Evolutionary conservation across 2,797 vertebrate genomes (phyloP).

Genomic region (Chloroceryle inda): DNA sequence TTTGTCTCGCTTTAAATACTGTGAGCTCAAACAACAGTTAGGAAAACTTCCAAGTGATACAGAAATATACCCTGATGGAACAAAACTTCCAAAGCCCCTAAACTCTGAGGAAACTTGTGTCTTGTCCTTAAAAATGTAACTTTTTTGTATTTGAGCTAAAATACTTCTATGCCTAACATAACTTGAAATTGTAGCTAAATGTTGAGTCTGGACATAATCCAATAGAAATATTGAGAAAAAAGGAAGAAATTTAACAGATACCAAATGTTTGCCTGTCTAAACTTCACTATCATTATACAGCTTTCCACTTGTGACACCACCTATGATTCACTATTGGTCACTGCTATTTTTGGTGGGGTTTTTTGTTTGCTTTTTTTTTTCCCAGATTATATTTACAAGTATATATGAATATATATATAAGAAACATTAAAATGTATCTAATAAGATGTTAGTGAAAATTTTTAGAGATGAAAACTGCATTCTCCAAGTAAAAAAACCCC

Average conservation of each 20-base stretch:
- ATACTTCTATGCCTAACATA: not conserved
- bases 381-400: not conserved
- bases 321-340: not conserved
- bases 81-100: not conserved
- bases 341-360: not conserved
- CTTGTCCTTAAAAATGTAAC: not conserved
- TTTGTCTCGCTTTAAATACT: not conserved
- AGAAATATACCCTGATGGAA: not conserved
- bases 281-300: not conserved
- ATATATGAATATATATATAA: not conserved
- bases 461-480: not conserved
- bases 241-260: constrained; percentile 10
- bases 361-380: not conserved
- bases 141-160: not conserved
- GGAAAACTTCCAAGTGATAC: not conserved
- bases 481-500: not conserved
- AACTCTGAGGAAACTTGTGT: not conserved
- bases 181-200: not conserved
- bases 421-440: not conserved
- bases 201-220: not conserved
- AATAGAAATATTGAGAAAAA: not conserved
- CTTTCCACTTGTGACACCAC: not conserved
- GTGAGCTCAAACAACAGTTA: not conserved
- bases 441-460: not conserved
- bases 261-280: not conserved